Base-by-base conservation (phyloP, 1,140 invertebrate genomes). In the Hetaerina americana region DNA sequence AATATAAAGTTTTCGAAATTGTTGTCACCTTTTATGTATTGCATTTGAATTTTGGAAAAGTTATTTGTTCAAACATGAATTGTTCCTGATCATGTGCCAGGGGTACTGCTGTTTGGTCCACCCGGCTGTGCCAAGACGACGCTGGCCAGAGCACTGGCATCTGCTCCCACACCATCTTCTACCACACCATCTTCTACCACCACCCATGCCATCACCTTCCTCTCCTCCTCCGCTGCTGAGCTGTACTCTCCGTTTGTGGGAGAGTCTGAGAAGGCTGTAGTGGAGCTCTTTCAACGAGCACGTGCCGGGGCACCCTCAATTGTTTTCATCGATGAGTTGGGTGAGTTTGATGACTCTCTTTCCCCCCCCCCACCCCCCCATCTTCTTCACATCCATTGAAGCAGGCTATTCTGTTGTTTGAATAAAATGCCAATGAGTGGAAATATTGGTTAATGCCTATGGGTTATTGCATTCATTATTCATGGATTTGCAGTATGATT, bases 71-170 rank as follows among this genome's bases (percentile, higher is more conserved):
- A n/a, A n/a, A n/a, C n/a, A n/a, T n/a, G n/a, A n/a, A n/a, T n/a
- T n/a, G n/a, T n/a, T n/a, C n/a, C n/a, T n/a, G n/a, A n/a, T n/a
- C n/a, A n/a, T n/a, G n/a, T n/a, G n/a, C n/a, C 73, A 82, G 85
- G 90, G 26, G 80, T 91, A 28, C 78, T 92, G 22, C 83, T 92
- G 28, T 90, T 91, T 80, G 90, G 90, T 1, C 90, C 90, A 24
- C 90, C 90, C 0, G 90, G 90, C 1, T 91, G 90, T 79, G 89
- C 87, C 5, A 92, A 92, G 82, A 92, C 90, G 6, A 86, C 86
- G 72, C 81, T 92, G 24, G 88, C 87, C 15, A 83, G 86, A 76
- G 88, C 89, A 3, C 72, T 90, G 27, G 89, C 90, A 22, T 57
- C 40, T 18, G 40, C 15, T 57, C 40, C 3, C 22, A 18, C 40